Percentiles rank a stretch among this genome's conserved stretches.
phyloP scores from a whole-genome alignment of 2,888 invertebrate genomes.

The Pseudoips prasinana region DNA sequence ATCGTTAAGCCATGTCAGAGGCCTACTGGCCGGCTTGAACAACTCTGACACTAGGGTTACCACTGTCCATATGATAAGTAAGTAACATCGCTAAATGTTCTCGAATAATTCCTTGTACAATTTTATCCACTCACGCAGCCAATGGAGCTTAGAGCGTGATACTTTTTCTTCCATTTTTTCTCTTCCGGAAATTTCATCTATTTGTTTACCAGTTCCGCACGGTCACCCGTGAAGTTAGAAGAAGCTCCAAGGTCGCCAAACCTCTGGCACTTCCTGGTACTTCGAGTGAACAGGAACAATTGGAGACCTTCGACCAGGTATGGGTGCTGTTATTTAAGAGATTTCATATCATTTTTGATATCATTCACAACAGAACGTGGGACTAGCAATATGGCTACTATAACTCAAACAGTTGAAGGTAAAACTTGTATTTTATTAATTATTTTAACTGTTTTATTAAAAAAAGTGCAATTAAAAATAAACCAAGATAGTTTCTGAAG shows the following conservation, averaged over 20 bases:
- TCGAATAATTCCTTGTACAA: too few relatives aligned
- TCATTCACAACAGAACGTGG: constrained; percentile 46
- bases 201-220: constrained; percentile 47
- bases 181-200: constrained; percentile 9
- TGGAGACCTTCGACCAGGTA: constrained; percentile 38
- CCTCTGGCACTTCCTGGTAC: constrained; percentile 41
- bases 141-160: too few relatives aligned
- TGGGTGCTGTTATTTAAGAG: constrained; percentile 57
- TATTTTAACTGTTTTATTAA: too few relatives aligned
- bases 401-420: constrained; percentile 59
- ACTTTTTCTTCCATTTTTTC: too few relatives aligned
- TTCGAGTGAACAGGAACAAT: not conserved
- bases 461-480: too few relatives aligned
- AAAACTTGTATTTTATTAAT: constrained; percentile 5
- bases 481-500: too few relatives aligned
- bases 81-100: too few relatives aligned
- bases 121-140: too few relatives aligned
- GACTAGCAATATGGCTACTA: constrained; percentile 49
- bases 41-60: too few relatives aligned
- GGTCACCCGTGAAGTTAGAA: constrained; percentile 37
- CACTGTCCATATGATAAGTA: too few relatives aligned
- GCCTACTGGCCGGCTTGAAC: too few relatives aligned
- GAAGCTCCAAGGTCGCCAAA: not conserved
- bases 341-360: constrained; percentile 53
- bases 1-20: too few relatives aligned